Evolutionary conservation across 2,113 vertebrate species (phyloP), one percentile per base, ranked within the genome.

Genomic region (Python bivittatus): DNA sequence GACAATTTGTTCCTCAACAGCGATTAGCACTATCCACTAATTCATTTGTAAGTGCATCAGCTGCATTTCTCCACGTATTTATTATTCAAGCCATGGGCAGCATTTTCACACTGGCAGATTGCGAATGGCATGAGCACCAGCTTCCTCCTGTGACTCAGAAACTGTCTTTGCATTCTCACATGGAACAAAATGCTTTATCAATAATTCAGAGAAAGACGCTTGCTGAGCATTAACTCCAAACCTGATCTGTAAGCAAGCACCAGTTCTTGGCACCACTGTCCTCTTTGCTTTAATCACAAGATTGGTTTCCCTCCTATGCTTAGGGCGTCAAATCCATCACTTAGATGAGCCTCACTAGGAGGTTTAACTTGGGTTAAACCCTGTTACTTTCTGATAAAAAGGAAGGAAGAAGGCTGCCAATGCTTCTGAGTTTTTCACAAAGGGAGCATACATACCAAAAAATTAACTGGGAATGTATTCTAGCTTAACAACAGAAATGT

Each of bases 171-270:
- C 92, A 92, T 94, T 95, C 93, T 94, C 90, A 93, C 83, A 90
- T 87, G 88, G 95, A 97, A 97, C 97, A 97, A 97, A 97, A 96
- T 85, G 88, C 91, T 94, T 86, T 93, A 97, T 97, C 95, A 97
- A 97, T 97, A 97, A 97, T 97, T 97, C 92, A 97, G 90, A 91
- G 83, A 94, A 96, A 93, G 95, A 92, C 94, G 53, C 91, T 91
- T 94, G 85, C 86, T 94, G 72, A 54, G 91, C 91, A 95, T 97
- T 97, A 95, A 84, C 90, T 97, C 96, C 93, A 89, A 96, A 92
- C 27, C 88, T 87, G 88, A 96, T 95, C 90, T 95, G 94, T 96
- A 97, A 97, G 96, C 92, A 96, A 95, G 92, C 33, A 85, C 3
- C 94, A 38, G 90, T 95, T 79, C 92, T 90, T 96, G 94, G 85